Conservation (phyloP, 2,797 vertebrate species). For the Uromys caudimaculatus region DNA sequence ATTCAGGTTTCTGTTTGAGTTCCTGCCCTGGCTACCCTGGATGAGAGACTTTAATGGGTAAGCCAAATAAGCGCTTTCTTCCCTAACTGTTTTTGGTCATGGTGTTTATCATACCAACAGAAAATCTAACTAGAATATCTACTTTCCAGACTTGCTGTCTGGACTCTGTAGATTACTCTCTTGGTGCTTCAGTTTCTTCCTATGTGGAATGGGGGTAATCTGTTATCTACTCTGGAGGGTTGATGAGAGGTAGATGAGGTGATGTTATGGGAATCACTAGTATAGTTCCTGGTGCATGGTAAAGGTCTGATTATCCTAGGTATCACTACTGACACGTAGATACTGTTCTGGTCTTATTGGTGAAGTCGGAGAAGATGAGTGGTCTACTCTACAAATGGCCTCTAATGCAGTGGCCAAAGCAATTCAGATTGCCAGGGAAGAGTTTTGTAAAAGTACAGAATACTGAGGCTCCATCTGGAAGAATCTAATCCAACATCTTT, state of each 20-base stretch:
- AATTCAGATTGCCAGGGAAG: constrained; percentile 23
- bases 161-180: neutral
- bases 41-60: neutral
- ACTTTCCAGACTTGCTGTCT: neutral
- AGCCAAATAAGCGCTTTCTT: neutral
- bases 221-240: neutral
- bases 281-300: neutral
- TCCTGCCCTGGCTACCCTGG: neutral
- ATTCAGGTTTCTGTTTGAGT: neutral
- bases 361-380: neutral
- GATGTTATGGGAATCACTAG: neutral
- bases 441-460: neutral
- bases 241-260: neutral
- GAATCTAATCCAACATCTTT: constrained; percentile 34
- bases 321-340: neutral
- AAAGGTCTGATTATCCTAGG: neutral
- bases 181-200: neutral
- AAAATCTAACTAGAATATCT: neutral
- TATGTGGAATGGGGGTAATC: constrained; percentile 10
- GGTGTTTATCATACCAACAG: neutral
- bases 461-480: neutral
- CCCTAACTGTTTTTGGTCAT: neutral
- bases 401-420: neutral
- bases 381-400: neutral
- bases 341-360: constrained; percentile 10